phyloP scores from a whole-genome alignment of 2,113 vertebrate species.

The Lonchura striata region DNA sequence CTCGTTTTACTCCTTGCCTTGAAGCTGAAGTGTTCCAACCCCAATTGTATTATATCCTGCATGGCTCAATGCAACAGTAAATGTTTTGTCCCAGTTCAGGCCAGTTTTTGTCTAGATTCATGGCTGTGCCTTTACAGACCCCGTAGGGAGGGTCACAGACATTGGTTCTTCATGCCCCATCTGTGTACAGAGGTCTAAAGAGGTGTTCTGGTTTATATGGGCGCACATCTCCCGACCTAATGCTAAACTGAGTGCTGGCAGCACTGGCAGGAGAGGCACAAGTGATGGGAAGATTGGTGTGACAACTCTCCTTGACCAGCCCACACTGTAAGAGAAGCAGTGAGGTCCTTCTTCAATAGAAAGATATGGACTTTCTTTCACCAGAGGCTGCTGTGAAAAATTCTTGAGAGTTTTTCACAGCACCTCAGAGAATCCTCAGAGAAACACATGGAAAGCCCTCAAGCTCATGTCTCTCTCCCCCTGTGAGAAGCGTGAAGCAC shows the following conservation, averaged over 20 bases:
- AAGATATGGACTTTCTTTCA: neutral
- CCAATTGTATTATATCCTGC: neutral
- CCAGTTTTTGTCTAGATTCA: neutral
- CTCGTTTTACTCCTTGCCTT: neutral
- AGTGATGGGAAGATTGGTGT: neutral
- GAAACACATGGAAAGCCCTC: neutral
- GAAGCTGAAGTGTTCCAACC: neutral
- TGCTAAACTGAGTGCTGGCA: neutral
- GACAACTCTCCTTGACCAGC: neutral
- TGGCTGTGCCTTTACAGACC: neutral
- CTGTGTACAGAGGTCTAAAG: neutral
- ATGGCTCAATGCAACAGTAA: neutral
- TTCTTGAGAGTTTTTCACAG: too few relatives aligned
- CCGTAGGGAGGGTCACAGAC: neutral
- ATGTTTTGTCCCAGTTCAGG: fast-evolving
- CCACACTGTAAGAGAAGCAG: neutral
- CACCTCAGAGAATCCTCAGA: neutral
- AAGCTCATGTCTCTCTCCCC: neutral
- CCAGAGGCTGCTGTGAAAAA: neutral
- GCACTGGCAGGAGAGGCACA: neutral
- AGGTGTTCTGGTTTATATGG: neutral
- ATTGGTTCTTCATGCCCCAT: neutral
- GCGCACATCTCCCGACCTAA: neutral
- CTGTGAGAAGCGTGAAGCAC: neutral
- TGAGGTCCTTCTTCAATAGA: neutral